Percentiles rank a stretch among this genome's conserved stretches.
Conservation (phyloP, 2,113 vertebrate species). For the Chionis minor region DNA sequence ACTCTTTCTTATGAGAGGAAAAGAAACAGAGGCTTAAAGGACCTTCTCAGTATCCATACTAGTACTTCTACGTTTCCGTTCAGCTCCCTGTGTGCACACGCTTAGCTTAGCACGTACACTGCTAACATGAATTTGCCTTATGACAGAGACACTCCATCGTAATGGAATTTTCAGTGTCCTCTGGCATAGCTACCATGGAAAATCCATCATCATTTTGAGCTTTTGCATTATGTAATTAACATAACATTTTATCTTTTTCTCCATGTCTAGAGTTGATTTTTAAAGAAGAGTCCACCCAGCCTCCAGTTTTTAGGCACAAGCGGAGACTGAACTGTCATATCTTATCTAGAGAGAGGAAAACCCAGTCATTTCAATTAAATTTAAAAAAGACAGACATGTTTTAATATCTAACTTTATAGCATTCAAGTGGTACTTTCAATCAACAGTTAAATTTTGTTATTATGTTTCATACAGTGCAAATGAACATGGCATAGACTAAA, state of each 20-base stretch:
- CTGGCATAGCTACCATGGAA: neutral
- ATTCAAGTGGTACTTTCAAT: neutral
- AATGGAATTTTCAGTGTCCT: constrained; percentile 11
- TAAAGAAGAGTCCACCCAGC: neutral
- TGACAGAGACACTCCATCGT: neutral
- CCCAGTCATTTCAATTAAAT: neutral
- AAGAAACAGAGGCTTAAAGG: neutral
- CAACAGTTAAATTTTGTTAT: neutral
- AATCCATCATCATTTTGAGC: neutral
- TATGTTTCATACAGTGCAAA: neutral
- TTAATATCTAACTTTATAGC: neutral
- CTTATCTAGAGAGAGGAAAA: neutral
- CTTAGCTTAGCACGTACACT: neutral
- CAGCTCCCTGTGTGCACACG: fast-evolving
- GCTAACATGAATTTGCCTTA: neutral
- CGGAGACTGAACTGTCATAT: neutral
- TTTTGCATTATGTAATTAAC: neutral
- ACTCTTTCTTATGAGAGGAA: neutral
- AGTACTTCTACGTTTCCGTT: neutral
- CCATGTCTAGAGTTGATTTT: constrained; percentile 19
- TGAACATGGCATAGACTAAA: neutral
- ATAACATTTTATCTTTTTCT: constrained; percentile 28
- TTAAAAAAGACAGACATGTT: neutral
- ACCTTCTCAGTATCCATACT: neutral
- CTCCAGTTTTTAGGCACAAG: neutral